phyloP scores from a whole-genome alignment of 2,888 invertebrate species.

The Eucera pruinosa region DNA sequence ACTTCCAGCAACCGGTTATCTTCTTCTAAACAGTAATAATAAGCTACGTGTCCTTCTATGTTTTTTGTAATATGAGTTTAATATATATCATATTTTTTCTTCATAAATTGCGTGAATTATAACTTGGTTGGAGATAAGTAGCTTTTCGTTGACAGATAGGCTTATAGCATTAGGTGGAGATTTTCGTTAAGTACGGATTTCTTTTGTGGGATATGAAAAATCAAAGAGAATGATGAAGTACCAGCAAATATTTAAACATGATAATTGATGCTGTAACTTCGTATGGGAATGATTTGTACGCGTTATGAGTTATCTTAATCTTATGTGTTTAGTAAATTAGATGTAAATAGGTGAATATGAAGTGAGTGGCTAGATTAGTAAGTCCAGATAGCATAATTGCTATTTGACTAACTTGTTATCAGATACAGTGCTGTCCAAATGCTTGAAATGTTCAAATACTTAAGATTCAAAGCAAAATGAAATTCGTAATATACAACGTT shows the following conservation, averaged over 20 bases:
- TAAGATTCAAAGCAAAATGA: too few relatives aligned
- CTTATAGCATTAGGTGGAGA: neutral
- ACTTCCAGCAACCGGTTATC: neutral
- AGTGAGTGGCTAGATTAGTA: neutral
- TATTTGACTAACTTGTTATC: neutral
- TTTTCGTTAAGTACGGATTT: neutral
- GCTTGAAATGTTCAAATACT: too few relatives aligned
- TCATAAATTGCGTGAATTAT: neutral
- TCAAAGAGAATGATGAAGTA: constrained; percentile 1
- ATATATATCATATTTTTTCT: neutral
- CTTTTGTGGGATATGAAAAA: neutral
- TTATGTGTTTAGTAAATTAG: neutral
- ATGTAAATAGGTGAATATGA: neutral
- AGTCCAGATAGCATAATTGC: neutral
- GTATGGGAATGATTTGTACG: too few relatives aligned
- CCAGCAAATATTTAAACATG: neutral
- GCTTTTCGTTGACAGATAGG: neutral
- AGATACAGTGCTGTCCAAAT: too few relatives aligned
- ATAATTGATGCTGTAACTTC: constrained; percentile 1
- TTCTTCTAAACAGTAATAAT: neutral
- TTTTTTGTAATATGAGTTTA: neutral
- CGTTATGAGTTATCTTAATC: neutral
- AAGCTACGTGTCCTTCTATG: neutral
- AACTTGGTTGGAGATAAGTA: neutral
- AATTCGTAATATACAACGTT: too few relatives aligned